These are phyloP conservation scores for Rhizomys pruinosus DNA, from an alignment of 2,113 vertebrate species.

Conservation along the genomic window DNA sequence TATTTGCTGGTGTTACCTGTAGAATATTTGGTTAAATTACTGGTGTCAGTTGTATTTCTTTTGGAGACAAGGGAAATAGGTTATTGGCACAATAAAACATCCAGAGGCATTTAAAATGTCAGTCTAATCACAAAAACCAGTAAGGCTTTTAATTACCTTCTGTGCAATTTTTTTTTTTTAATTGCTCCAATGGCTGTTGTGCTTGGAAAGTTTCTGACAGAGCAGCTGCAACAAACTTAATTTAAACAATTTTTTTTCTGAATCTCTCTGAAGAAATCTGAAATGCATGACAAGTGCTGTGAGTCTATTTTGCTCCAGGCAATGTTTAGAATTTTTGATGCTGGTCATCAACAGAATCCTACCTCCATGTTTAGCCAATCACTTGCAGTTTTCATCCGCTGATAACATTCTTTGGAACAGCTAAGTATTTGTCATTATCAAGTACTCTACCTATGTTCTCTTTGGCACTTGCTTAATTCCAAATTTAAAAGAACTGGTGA, in stretches of 20 bases:
- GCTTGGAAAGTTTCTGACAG: constrained; percentile 88
- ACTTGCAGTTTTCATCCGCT: constrained; percentile 23
- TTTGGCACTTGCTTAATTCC: background rate
- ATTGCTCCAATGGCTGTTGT: constrained; percentile 89
- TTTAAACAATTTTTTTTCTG: constrained; percentile 82
- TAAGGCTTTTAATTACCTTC: constrained; percentile 99
- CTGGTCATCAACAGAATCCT: background rate
- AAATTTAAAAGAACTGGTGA: background rate
- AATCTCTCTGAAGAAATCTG: constrained; percentile 74
- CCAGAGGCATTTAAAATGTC: constrained; percentile 96
- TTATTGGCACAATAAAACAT: constrained; percentile 97
- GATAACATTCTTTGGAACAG: background rate
- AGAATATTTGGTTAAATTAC: constrained; percentile 96
- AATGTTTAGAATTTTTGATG: constrained; percentile 38
- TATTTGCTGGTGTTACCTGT: constrained; percentile 89
- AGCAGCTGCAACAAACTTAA: constrained; percentile 89
- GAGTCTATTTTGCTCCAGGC: background rate
- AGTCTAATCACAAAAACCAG: constrained; percentile 97
- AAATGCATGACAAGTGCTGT: constrained; percentile 35
- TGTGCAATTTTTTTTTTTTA: constrained; percentile 91
- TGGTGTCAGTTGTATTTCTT: constrained; percentile 94
- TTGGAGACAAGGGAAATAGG: constrained; percentile 93
- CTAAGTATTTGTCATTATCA: background rate
- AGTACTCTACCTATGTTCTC: background rate
- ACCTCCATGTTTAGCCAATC: background rate